Evolutionary conservation across 2,113 vertebrate species (phyloP).

Genomic region (Anolis carolinensis): DNA sequence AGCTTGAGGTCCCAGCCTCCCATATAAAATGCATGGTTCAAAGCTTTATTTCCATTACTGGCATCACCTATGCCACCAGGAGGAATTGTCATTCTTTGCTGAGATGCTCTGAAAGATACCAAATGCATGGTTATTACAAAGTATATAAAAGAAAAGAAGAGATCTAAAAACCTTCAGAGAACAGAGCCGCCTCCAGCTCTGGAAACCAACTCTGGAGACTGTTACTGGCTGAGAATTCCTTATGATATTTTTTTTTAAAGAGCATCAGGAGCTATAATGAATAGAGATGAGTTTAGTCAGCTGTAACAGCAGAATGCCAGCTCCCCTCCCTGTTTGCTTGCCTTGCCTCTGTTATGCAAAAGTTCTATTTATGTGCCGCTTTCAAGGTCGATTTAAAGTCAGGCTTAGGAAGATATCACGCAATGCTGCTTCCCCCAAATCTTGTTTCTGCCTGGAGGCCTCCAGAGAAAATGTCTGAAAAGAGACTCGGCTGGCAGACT

Average conservation of each 20-base stretch:
- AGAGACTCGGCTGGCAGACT: background rate
- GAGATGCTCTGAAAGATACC: background rate
- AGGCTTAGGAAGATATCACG: background rate
- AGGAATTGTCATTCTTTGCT: background rate
- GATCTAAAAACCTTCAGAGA: background rate
- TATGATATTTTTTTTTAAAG: background rate
- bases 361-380: slow-evolving; percentile 22
- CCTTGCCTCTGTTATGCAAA: slow-evolving; percentile 24
- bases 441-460: background rate
- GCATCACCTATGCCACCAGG: background rate
- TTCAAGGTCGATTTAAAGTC: slow-evolving; percentile 30
- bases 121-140: background rate
- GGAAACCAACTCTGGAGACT: background rate
- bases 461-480: background rate
- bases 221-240: background rate
- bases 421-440: background rate
- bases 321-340: background rate
- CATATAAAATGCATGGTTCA: background rate
- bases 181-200: background rate
- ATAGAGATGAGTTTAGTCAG: slow-evolving; percentile 18
- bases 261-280: background rate
- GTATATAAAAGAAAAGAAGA: background rate
- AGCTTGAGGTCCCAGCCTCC: background rate
- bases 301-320: background rate
- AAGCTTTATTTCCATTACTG: background rate